Conservation (phyloP, 92 coral and sea anemone genomes). For the Hydrozoanthus gracilis region DNA sequence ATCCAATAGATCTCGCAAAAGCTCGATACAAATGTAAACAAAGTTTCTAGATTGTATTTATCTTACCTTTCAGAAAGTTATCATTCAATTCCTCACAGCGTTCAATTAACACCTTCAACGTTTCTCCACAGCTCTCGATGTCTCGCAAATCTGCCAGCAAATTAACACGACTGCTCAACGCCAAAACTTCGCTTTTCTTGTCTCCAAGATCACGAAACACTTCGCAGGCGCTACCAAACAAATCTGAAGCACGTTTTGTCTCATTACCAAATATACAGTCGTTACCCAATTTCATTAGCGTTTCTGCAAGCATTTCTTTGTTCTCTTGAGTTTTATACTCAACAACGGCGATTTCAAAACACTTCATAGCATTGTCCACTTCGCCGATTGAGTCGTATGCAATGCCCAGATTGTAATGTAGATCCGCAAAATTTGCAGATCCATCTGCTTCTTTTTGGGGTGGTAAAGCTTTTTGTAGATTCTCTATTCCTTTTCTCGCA, state of each 20-base stretch:
- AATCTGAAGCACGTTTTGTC: constrained; percentile 71
- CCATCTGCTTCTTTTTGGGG: constrained; percentile 94
- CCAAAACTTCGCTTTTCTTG: constrained; percentile 74
- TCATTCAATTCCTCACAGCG: constrained; percentile 78
- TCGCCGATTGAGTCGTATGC: constrained; percentile 87
- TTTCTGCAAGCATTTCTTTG: constrained; percentile 87
- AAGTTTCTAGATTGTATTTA: background rate
- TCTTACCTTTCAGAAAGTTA: constrained; percentile 78
- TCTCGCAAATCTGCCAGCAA: constrained; percentile 85
- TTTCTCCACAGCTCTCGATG: constrained; percentile 74
- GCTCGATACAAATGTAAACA: background rate
- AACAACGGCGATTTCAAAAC: constrained; percentile 78
- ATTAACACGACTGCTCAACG: constrained; percentile 83
- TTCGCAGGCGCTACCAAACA: constrained; percentile 69
- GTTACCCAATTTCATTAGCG: constrained; percentile 80
- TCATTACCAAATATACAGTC: constrained; percentile 69
- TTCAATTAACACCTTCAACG: constrained; percentile 77
- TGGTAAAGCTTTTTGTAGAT: constrained; percentile 81
- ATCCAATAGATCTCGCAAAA: background rate
- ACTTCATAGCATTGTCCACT: constrained; percentile 70
- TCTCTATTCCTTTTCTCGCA: constrained; percentile 84
- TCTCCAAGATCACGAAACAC: constrained; percentile 73
- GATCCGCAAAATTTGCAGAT: constrained; percentile 83
- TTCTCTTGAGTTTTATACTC: constrained; percentile 82
- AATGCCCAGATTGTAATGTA: constrained; percentile 91